Base-by-base conservation (phyloP, 1,140 invertebrate species). In the Pissodes strobi region DNA sequence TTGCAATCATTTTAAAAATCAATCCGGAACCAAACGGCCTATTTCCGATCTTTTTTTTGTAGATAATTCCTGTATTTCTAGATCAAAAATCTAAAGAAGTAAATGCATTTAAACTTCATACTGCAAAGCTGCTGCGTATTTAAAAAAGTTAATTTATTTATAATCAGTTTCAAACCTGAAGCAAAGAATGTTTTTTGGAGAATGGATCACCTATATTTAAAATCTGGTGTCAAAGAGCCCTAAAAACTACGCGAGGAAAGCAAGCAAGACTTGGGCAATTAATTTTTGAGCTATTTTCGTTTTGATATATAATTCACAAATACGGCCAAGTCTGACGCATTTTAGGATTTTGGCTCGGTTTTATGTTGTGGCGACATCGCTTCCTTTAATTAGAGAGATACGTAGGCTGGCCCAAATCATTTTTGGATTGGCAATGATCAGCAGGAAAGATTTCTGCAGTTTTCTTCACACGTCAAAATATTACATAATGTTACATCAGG, bases 281-380 rank as follows among this genome's bases (percentile, higher is more conserved):
- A 70, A 69, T 69, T 70, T 65, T 64, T 41, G 63, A 66, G 65
- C 59, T 72, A 72, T 72, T 72, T 72, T 72, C 66, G 62, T 63
- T 63, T 61, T 63, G 63, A 58, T 61, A 68, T 55, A 65, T 65
- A 65, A 51, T 65, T 65, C 55, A 65, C 63, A 65, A 65, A 62
- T 64, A 70, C 66, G 69, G 63, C 66, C 60, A 67, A 66, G 38
- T 52, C 43, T 71, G 69, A 71, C 69, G 69, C 69, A 69, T 48
- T 64, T 41, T 57, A 12, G 49, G 48, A 41, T 62, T 60, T 62
- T 62, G 59, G 59, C 59, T 39, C 51, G 37, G 51, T 45, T 41
- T 52, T 10, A 51, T 62, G 48, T 62, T 52, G 41, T 53, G 46
- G 59, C 49, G 59, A 62, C 48, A 61, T 51, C 59, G 49, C 21